Evolutionary conservation across 2,113 vertebrate genomes (phyloP), one percentile per base, ranked within the genome.

Genomic region (Ornithorhynchus anatinus): DNA sequence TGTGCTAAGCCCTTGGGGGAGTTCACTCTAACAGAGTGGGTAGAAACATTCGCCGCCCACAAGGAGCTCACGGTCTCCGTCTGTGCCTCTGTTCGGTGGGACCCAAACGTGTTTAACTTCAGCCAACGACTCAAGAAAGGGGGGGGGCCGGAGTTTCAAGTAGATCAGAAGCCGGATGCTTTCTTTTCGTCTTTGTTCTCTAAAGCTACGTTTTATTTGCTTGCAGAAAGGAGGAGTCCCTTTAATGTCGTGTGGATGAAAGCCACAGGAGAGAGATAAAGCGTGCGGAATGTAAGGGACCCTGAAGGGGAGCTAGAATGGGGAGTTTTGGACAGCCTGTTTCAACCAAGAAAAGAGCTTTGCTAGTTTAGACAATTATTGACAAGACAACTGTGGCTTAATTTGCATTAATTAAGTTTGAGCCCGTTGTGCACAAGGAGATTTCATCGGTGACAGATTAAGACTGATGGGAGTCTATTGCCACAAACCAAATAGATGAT

Each of bases 191-290:
- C 71, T 84, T 56, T 42, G 57, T 64, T 72, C 77, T 77, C 64
- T 79, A 64, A 76, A 78, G 69, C 69, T 73, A 75, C 53, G 79
- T 75, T 59, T 89, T 75, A 83, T 84, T 85, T 79, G 32, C 45
- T 73, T 74, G 45, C 78, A 81, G 77, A 75, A 63, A 71, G 59
- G 80, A 25, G 69, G 60, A 78, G 69, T 81, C 61, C 37, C 73
- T 86, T 83, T 88, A 79, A 83, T 81, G 54, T 69, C 44, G 54
- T 74, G 58, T 52, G 63, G 69, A 78, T 78, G 75, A 77, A 86
- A 88, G 75, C 53, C 72, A 81, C 69, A 74, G 76, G 66, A 75
- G 70, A 72, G 6, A 77, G 69, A 82, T 70, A 77, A 79, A 84
- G 61, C 72, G 59, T 16, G 31, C 50, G 59, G 47, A 59, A 32